A percentile compares a stretch with the other conserved stretches of the same genome.
phyloP scores from a whole-genome alignment of 1,140 invertebrate genomes.

The Drosophila mayri region DNA sequence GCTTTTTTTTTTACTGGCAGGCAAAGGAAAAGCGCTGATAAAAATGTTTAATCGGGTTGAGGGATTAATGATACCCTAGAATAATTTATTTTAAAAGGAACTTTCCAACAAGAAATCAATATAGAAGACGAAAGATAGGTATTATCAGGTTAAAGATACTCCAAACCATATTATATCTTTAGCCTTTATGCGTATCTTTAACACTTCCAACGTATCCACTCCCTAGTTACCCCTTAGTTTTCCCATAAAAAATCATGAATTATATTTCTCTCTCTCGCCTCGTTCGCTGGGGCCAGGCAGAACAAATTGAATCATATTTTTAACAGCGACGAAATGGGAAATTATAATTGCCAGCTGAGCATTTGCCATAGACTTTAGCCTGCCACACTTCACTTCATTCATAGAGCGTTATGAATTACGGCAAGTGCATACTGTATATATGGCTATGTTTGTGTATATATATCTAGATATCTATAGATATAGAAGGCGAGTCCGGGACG shows the following conservation, averaged over 20 bases:
- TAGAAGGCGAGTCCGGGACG: conserved; percentile 31
- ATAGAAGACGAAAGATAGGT: no score
- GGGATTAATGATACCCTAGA: background rate
- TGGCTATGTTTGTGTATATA: background rate
- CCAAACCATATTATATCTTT: background rate
- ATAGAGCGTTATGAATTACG: conserved; percentile 64
- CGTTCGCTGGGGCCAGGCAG: conserved; percentile 46
- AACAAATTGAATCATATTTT: conserved; percentile 81
- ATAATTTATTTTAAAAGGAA: background rate
- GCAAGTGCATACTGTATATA: conserved; percentile 28
- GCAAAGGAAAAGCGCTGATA: conserved; percentile 20
- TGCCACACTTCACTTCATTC: conserved; percentile 67
- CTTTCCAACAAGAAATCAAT: no score
- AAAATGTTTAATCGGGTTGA: conserved; percentile 1
- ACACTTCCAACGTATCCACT: background rate
- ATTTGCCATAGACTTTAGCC: conserved; percentile 44
- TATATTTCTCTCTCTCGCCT: conserved; percentile 40
- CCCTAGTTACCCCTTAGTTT: background rate
- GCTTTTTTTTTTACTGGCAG: conserved; percentile 40
- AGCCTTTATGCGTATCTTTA: no score
- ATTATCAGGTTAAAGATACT: background rate
- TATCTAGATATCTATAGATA: conserved; percentile 3
- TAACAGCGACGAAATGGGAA: conserved; percentile 73
- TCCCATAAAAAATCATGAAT: conserved; percentile 27
- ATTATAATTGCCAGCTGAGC: conserved; percentile 81